Evolutionary conservation across 1,140 invertebrate species (phyloP), one percentile per base, ranked within the genome.

Genomic region (Nephila pilipes): DNA sequence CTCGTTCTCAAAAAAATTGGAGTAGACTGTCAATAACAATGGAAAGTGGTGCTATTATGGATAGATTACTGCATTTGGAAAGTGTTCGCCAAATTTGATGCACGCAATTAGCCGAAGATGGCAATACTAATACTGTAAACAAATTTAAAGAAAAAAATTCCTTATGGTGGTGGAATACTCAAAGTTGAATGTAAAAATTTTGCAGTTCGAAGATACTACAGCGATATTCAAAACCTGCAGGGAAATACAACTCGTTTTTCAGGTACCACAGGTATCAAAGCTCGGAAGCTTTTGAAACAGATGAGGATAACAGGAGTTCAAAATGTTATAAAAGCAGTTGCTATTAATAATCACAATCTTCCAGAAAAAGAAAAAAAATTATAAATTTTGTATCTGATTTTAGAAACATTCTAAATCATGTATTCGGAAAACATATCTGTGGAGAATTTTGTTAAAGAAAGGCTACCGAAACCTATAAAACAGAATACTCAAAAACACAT

Each of bases 321-420:
- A 46, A 18, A 36, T 22, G 10, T 18, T 22, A 80, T 80, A 8
- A 80, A 80, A 80, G 10, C 29, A 32, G 8, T 4, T 46, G 6
- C 16, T 16, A 16, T 32, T 8, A 80, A 4, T 4, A 38, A 10
- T 29, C 29, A 22, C 29, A 80, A 46, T 32, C 25, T 16, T 3
- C 79, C 10, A 4, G 5, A 25, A 80, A 46, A n/a, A 38, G 29
- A 80, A 46, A 29, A 12, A 16, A 32, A n/a, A n/a, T 80, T 80
- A 6, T 20, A 16, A 36, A 10, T 22, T 38, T 80, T 5, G 10
- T 18, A 8, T 8, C 4, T 8, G 79, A 32, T 20, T 80, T 80
- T 12, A 80, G 36, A 80, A 80, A 80, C 32, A 22, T 69, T 69
- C 63, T 20, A n/a, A 69, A 69, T 69, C 20, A 69, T 69, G 63